Evolutionary conservation across 2,888 invertebrate species (phyloP), one percentile per base, ranked within the genome.

Genomic region (Patella caerulea): DNA sequence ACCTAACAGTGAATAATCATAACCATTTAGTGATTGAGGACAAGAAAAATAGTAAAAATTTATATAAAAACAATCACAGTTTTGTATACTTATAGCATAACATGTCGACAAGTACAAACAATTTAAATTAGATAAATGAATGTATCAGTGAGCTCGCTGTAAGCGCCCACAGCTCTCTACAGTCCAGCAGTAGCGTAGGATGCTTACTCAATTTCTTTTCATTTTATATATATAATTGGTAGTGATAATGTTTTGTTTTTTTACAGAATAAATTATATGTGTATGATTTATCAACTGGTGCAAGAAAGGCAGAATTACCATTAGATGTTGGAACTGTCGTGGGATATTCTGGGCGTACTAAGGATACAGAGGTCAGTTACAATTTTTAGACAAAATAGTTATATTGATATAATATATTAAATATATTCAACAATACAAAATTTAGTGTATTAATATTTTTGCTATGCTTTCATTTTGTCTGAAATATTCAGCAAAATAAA

Each of bases 241-340:
- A 19, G 11, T 74, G 0, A 15, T 19, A 17, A 7, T 17, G 12
- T 71, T 71, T 65, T 74, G 71, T 72, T 73, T 45, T 78, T 90
- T 84, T 89, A 69, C 88, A 98, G 96, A 96, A 95, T 91, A 94
- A 95, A 4, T 93, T 99, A 73, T 95, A 96, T 93, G 93, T 98
- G 14, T 95, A 96, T 92, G 94, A 94, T 82, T 92, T 97, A 85
- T 92, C 93, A 76, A 94, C 94, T 15, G 99, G 98, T 29, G 92
- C 94, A 76, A 90, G 95, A 76, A 90, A 97, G 53, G 94, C 94
- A 85, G 94, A 94, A 81, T 95, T 98, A 87, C 94, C 95, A 0
- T 92, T 98, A 81, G 96, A 95, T 84, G 95, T 98, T 82, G 99
- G 99, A 29, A 95, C 96, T 0, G 94, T 99, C 55, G 94, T 94